These are phyloP conservation scores for Drosophila histrio DNA, from an alignment of 2,888 invertebrate genomes.

Conservation along the genomic window DNA sequence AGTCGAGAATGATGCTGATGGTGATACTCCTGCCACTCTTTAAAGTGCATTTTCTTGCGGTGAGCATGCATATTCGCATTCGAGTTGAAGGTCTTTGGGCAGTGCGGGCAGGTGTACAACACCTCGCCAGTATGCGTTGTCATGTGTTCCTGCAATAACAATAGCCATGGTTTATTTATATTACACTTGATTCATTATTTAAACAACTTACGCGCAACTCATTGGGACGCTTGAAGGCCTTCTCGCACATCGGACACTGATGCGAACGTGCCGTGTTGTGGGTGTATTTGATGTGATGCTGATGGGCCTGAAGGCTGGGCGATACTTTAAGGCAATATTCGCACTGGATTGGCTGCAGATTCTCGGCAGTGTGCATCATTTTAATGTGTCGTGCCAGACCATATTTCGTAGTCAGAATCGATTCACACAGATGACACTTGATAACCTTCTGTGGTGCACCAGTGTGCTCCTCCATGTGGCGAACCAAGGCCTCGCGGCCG, in stretches of 20 bases:
- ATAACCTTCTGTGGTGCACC: conserved; percentile 68
- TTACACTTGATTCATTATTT: background rate
- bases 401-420: conserved; percentile 73
- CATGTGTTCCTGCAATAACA: conserved; percentile 77
- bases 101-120: conserved; percentile 79
- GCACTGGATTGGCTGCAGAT: conserved; percentile 76
- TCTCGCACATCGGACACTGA: conserved; percentile 82
- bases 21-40: conserved; percentile 79
- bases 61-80: conserved; percentile 82
- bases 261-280: conserved; percentile 78
- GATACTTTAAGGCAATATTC: conserved; percentile 77
- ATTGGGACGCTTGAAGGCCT: conserved; percentile 81
- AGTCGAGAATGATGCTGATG: conserved; percentile 31
- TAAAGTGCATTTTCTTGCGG: conserved; percentile 80
- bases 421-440: conserved; percentile 81
- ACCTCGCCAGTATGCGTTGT: conserved; percentile 80
- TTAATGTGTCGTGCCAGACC: conserved; percentile 81
- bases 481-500: conserved; percentile 72
- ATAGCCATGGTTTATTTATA: background rate
- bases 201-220: conserved; percentile 66
- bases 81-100: conserved; percentile 81
- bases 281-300: conserved; percentile 80
- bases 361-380: conserved; percentile 77
- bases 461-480: conserved; percentile 81
- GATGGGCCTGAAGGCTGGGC: conserved; percentile 75